Percentiles rank a stretch among this genome's conserved stretches.
Conservation (phyloP, 2,113 vertebrate species). For the Ophthalmolycus amberensis region DNA sequence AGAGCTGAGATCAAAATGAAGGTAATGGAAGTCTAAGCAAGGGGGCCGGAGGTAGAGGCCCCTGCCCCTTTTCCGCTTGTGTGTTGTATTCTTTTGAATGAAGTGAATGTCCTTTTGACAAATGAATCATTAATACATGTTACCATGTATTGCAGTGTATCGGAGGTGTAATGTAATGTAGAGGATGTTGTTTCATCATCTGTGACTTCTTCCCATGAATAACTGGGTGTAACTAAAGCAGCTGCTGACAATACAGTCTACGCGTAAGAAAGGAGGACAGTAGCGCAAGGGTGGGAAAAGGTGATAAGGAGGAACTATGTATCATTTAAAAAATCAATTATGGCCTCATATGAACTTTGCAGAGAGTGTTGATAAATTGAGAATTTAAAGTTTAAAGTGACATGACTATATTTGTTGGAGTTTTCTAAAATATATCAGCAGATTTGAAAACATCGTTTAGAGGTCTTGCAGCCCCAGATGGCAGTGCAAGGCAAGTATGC, state of each 20-base stretch:
- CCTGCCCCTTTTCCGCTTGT: too few relatives aligned
- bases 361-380: neutral
- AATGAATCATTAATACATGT: too few relatives aligned
- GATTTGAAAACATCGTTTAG: neutral
- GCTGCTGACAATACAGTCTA: neutral
- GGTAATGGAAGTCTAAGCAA: too few relatives aligned
- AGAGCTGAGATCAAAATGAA: too few relatives aligned
- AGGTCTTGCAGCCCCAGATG: neutral
- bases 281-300: neutral
- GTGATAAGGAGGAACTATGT: neutral
- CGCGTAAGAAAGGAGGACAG: neutral
- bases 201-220: neutral
- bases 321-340: neutral
- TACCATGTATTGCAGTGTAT: too few relatives aligned
- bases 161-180: neutral
- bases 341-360: neutral
- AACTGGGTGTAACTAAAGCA: neutral
- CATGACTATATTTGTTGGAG: neutral
- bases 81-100: too few relatives aligned
- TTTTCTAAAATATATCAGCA: neutral
- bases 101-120: too few relatives aligned
- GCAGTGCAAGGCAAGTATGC: neutral
- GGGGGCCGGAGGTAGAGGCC: too few relatives aligned
- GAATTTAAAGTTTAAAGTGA: neutral
- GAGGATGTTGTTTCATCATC: neutral